Evolutionary conservation across 2,113 vertebrate species (phyloP), one percentile per base, ranked within the genome.

Genomic region (Mugil cephalus): DNA sequence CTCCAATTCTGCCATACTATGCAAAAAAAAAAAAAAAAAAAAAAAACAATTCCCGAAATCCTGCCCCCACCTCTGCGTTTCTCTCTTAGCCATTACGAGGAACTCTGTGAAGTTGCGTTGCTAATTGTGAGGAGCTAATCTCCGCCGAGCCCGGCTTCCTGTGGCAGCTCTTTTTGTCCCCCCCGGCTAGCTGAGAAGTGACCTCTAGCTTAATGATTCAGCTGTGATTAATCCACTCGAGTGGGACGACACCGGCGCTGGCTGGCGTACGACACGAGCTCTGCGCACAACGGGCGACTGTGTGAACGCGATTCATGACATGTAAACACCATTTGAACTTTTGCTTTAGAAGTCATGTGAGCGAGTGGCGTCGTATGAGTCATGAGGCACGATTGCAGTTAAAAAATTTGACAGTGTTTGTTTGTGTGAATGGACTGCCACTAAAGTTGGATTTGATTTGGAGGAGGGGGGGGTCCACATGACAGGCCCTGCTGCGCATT

Each of bases 131-230:
- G 67, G 52, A 71, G 80, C 75, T 89, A 83, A 83, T 90, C 82
- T 86, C 43, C 59, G 36, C 61, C 60, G 56, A 68, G 39, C 58
- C 53, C 51, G 30, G 58, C 68, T 87, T 86, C 73, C 73, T 76
- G 51, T 53, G 19, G 24, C 24, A 30, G 24, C 10, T 30, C 52
- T 65, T 62, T 67, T 14, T 46, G 10, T 36, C 72, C 58, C 53
- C 67, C 53, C 67, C 64, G 55, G 38, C 68, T 79, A 78, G 74
- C 81, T 75, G 71, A 77, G 70, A 84, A 87, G 72, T 93, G 89
- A 93, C 91, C 91, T 85, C 87, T 81, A 77, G 68, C 69, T 91
- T 91, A 84, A 91, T 89, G 88, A 92, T 92, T 92, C 79, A 84
- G 61, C 85, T 84, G 85, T 85, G 88, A 93, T 93, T 91, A 91